Evolutionary conservation across 1,140 invertebrate species (phyloP).

Genomic region (Condylostylus longicornis): DNA sequence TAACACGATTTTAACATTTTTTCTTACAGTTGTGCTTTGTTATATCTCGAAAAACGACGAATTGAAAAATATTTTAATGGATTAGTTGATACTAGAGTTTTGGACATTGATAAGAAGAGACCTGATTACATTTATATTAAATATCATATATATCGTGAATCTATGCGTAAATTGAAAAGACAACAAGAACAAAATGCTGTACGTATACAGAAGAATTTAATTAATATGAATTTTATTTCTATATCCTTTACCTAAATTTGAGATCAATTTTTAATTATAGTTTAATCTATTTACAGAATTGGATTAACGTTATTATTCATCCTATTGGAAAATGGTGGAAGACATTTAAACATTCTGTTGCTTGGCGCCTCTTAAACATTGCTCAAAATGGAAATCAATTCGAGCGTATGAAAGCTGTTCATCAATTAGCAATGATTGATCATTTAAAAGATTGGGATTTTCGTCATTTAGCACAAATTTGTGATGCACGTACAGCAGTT

Average conservation of each 20-base stretch:
- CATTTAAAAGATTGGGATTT: constrained; percentile 42
- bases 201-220: constrained; percentile 1
- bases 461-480: constrained; percentile 44
- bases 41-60: constrained; percentile 22
- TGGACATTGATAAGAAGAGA: constrained; percentile 24
- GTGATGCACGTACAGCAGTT: constrained; percentile 45
- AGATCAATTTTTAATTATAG: too few relatives aligned
- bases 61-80: constrained; percentile 18
- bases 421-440: constrained; percentile 30
- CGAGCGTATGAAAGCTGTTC: constrained; percentile 32
- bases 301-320: constrained; percentile 30
- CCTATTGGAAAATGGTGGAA: constrained; percentile 33
- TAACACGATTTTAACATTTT: too few relatives aligned
- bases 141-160: constrained; percentile 30
- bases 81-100: constrained; percentile 19
- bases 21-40: constrained; percentile 21
- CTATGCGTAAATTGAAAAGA: constrained; percentile 25
- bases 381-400: constrained; percentile 29
- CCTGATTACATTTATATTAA: constrained; percentile 32
- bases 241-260: too few relatives aligned
- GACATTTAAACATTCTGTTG: constrained; percentile 34
- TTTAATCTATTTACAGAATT: constrained; percentile 15
- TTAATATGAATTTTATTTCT: not conserved
- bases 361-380: constrained; percentile 32
- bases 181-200: constrained; percentile 26